A percentile compares a stretch with the other conserved stretches of the same genome.
phyloP scores from a whole-genome alignment of 2,888 invertebrate genomes.

The Pterostichus madidus region DNA sequence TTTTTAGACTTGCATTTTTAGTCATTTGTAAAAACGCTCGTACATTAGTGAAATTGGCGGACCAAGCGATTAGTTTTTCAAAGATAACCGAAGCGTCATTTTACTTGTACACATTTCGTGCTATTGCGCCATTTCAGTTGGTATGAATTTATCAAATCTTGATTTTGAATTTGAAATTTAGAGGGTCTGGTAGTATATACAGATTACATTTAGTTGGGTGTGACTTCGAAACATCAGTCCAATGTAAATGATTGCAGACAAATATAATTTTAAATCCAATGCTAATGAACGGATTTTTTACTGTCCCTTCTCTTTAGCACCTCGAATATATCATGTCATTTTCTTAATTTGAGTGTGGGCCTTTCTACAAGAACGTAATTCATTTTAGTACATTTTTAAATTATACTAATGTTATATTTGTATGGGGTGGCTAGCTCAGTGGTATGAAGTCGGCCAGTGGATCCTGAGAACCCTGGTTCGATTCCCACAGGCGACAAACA shows the following conservation, averaged over 20 bases:
- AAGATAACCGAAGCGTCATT: not conserved
- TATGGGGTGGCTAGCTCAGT: too few relatives aligned
- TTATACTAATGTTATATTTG: constrained; percentile 12
- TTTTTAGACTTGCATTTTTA: constrained; percentile 52
- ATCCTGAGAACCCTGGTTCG: too few relatives aligned
- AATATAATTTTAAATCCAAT: constrained; percentile 49
- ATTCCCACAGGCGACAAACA: too few relatives aligned
- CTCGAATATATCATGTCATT: constrained; percentile 35
- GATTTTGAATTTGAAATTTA: constrained; percentile 28
- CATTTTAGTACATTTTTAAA: constrained; percentile 17
- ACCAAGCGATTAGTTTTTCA: not conserved
- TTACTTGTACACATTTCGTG: constrained; percentile 9
- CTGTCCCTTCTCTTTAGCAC: constrained; percentile 13
- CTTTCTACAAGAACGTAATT: constrained; percentile 18
- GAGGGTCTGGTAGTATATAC: not conserved
- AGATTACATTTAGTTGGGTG: constrained; percentile 25
- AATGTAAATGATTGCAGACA: constrained; percentile 37
- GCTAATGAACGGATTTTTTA: constrained; percentile 48
- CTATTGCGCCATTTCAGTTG: not conserved
- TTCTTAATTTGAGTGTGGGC: constrained; percentile 43
- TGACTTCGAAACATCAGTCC: not conserved
- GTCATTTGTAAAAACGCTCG: constrained; percentile 61
- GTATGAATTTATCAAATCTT: constrained; percentile 32
- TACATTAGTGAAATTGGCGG: constrained; percentile 61
- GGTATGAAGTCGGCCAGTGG: too few relatives aligned